Evolutionary conservation across 2,797 vertebrate species (phyloP).

Genomic region (Parotocinclus haroldoi): DNA sequence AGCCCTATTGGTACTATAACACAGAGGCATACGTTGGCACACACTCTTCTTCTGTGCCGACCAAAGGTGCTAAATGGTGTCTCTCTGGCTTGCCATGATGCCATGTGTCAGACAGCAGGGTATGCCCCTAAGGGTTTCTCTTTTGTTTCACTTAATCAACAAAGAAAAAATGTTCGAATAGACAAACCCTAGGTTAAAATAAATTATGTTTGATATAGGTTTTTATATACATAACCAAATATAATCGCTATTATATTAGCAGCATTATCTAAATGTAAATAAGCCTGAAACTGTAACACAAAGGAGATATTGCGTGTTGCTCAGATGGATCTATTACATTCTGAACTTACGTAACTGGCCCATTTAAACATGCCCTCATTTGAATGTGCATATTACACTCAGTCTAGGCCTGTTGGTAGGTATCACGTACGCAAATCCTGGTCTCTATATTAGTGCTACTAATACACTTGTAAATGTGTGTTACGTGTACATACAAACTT

Average conservation of each 20-base stretch:
- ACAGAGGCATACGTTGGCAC: constrained; percentile 17
- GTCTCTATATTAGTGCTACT: neutral
- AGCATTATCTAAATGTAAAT: neutral
- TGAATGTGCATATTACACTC: constrained; percentile 14
- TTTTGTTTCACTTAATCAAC: constrained; percentile 42
- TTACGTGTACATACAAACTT: no score
- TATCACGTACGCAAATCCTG: constrained; percentile 8
- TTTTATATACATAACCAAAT: no score
- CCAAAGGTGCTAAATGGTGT: constrained; percentile 41
- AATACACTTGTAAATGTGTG: neutral
- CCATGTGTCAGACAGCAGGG: constrained; percentile 31
- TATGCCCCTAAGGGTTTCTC: constrained; percentile 26
- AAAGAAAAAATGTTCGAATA: constrained; percentile 22
- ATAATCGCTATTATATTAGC: no score
- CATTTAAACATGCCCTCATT: constrained; percentile 17
- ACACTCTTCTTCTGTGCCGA: constrained; percentile 33
- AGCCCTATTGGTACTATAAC: no score
- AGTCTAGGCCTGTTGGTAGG: neutral
- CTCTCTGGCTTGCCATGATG: constrained; percentile 32
- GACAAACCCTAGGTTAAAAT: neutral
- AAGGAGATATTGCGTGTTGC: neutral
- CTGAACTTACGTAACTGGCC: constrained; percentile 6
- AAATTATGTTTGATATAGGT: no score
- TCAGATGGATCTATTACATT: constrained; percentile 8
- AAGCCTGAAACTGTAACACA: neutral